A percentile compares a stretch with the other conserved stretches of the same genome.
These are phyloP conservation scores for Octomys mimax DNA, from an alignment of 2,797 vertebrate genomes.

Conservation along the genomic window DNA sequence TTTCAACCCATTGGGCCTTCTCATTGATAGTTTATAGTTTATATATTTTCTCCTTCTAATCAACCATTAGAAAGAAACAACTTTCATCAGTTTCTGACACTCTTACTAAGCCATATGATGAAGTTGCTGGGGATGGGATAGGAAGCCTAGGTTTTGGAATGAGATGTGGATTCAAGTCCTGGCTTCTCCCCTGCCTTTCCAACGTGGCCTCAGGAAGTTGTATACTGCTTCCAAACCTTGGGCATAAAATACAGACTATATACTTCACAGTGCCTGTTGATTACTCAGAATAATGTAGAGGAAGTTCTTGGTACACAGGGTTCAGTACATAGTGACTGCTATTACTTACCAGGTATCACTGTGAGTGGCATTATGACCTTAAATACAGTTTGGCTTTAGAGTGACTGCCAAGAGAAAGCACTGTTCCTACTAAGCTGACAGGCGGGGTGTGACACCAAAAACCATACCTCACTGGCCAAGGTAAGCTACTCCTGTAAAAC, in stretches of 20 bases:
- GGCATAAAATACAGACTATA: neutral
- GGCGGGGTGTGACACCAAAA: neutral
- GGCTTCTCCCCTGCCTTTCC: neutral
- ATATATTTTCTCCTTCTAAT: neutral
- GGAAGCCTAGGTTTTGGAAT: neutral
- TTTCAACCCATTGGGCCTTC: constrained; percentile 1
- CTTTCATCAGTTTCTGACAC: neutral
- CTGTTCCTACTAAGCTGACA: neutral
- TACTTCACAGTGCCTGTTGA: neutral
- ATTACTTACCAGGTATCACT: neutral
- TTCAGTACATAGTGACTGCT: neutral
- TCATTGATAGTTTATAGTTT: neutral
- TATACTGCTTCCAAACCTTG: neutral
- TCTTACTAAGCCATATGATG: neutral
- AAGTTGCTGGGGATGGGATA: neutral
- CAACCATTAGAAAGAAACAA: neutral
- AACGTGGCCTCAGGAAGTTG: neutral
- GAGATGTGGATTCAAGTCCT: neutral
- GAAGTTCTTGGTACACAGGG: neutral
- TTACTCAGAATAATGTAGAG: neutral
- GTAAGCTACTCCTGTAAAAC: constrained; percentile 17
- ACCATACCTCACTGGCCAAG: neutral
- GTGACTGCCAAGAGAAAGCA: neutral
- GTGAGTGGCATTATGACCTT: neutral
- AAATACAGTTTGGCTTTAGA: neutral